These are phyloP conservation scores for Leptocoma aspasia DNA, from an alignment of 2,113 vertebrate species.

Conservation along the genomic window DNA sequence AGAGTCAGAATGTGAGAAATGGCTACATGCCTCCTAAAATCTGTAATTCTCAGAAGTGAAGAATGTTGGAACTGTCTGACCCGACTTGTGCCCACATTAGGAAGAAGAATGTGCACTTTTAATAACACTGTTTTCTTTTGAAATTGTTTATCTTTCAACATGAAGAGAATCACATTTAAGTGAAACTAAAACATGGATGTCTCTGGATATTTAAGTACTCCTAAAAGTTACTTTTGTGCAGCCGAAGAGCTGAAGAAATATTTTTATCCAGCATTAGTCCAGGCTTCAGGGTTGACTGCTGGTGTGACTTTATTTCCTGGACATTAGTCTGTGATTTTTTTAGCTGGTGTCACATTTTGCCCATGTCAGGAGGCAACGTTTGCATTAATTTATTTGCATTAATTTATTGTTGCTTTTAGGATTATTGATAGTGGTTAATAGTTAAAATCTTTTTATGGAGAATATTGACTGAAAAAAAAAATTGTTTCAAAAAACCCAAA, in stretches of 20 bases:
- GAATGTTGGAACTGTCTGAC: not conserved
- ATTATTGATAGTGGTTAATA: not conserved
- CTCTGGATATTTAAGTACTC: not conserved
- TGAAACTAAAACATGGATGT: not conserved
- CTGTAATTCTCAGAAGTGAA: not conserved
- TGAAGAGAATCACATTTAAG: not conserved
- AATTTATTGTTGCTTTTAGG: not conserved
- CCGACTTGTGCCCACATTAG: not conserved
- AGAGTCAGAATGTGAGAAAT: conserved; percentile 47
- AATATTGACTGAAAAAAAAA: not conserved
- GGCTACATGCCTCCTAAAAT: conserved; percentile 24
- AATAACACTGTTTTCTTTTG: not conserved
- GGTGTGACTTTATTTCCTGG: not conserved
- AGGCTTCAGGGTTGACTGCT: not conserved
- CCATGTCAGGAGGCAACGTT: not conserved
- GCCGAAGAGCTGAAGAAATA: not conserved
- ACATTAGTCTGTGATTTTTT: not conserved
- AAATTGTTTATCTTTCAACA: conserved; percentile 28
- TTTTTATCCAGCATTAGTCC: not conserved
- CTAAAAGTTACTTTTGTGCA: not conserved
- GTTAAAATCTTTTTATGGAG: not conserved
- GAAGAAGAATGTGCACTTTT: not conserved
- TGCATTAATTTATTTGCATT: not conserved
- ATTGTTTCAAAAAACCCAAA: rapidly evolving
- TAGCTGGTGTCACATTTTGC: not conserved